A percentile compares a stretch with the other conserved stretches of the same genome.
phyloP scores from a whole-genome alignment of 2,888 invertebrate species.

The Trachelus tabidus region DNA sequence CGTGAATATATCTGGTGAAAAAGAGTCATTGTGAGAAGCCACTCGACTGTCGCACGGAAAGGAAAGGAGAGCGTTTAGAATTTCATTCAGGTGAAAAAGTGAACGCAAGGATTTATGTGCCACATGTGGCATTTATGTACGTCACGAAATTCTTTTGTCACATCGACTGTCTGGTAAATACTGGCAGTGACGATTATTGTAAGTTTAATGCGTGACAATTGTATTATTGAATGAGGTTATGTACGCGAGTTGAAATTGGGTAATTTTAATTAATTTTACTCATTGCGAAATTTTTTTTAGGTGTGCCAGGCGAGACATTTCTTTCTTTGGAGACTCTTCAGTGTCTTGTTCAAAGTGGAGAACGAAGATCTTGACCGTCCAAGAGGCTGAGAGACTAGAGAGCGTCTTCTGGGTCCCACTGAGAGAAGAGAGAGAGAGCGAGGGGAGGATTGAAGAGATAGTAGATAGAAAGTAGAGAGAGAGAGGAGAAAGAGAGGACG shows the following conservation, averaged over 20 bases:
- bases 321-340: neutral
- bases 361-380: neutral
- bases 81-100: constrained; percentile 25
- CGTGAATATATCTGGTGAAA: constrained; percentile 34
- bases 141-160: neutral
- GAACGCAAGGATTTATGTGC: neutral
- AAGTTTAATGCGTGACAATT: neutral
- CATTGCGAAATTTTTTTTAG: neutral
- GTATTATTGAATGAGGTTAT: neutral
- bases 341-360: neutral
- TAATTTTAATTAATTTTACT: neutral
- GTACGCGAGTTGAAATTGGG: neutral
- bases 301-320: neutral
- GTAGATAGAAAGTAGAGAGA: constrained; percentile 24
- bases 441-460: constrained; percentile 15
- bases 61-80: constrained; percentile 28
- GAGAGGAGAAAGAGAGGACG: constrained; percentile 32
- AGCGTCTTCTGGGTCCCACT: neutral
- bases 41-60: constrained; percentile 28
- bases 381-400: neutral
- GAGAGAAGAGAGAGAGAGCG: neutral
- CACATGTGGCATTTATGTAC: neutral
- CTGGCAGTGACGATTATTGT: neutral
- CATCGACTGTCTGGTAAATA: neutral
- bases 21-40: constrained; percentile 33